Base-by-base conservation (phyloP, 2,113 vertebrate genomes). In the Nyctibius bracteatus region DNA sequence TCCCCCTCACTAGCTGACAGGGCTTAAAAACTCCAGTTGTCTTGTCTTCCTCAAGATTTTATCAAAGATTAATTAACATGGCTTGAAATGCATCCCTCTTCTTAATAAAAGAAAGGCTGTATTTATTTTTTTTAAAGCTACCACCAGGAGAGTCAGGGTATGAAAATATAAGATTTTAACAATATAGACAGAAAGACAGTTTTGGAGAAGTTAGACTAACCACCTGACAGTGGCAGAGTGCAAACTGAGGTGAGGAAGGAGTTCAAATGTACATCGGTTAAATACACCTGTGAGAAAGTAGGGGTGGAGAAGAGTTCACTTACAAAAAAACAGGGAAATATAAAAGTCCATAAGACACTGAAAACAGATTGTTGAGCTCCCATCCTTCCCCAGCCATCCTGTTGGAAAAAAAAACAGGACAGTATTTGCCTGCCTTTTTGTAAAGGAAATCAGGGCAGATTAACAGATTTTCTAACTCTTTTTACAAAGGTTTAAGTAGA, bases 131-230 rank as follows among this genome's bases (percentile, higher is more conserved):
- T 75, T 47, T 12, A 17, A 41, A 81, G 47, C 44, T 62, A 68
- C 7, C 58, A 89, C 22, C 49, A 68, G 35, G 47, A 90, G 23
- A 92, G n/a, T 78, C 67, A 93, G 47, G n/a, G 65, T 59, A 79
- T 72, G 77, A 93, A 96, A 93, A 88, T 27, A 59, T 72, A 89
- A 91, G 4, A 35, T 68, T 92, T 89, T 79, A 86, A 89, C 44
- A 52, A 46, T 21, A 66, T 25, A 92, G 85, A 65, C 68, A 90
- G 78, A 95, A 92, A 95, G 43, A 83, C n/a, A 80, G 37, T 91
- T 83, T 86, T 95, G 63, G 62, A 95, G 92, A 96, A 96, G 82
- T 94, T 83, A 86, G 55, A 73, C 67, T 73, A 77, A 92, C 58
- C 62, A 82, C 46, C 71, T 82, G 84, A 78, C 30, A 80, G 55